Base-by-base conservation (phyloP, 1,140 invertebrate genomes). In the Drosophila sp. region DNA sequence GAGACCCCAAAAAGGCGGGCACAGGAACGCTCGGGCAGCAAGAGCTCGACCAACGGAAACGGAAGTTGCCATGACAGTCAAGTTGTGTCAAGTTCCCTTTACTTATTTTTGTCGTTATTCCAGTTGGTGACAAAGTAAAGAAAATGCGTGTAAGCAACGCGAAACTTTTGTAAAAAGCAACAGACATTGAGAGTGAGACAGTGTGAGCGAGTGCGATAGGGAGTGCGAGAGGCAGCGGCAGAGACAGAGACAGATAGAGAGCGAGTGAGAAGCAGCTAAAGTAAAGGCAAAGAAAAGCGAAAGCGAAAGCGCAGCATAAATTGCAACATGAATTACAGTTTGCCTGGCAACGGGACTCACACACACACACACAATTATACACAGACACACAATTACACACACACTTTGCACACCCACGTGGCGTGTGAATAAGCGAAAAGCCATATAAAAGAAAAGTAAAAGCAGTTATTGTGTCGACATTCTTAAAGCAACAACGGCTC, bases 321-420 rank as follows among this genome's bases (percentile, higher is more conserved):
- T 86, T 86, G 81, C 81, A 86, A 82, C 51, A 67, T 82, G 78
- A 86, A 86, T 82, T 72, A 87, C 81, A 86, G 76, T 78, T 82
- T 41, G 48, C 41, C 27, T 64, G 41, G 50, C 66, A 78, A 71
- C 53, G 13, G 54, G 8, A 51, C 36, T 16, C 27, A 29, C 36
- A 29, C 6, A 9, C 25, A 16, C n/a, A 25, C 18, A 36, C 40
- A n/a, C 25, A 14, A n/a, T 13, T 27, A 50, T 16, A 61, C 11
- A 38, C 11, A 29, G n/a, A 34, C 36, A 25, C 21, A 18, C 36
- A n/a, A n/a, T n/a, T n/a, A n/a, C n/a, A n/a, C n/a, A 43, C 29
- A n/a, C 25, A 48, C 21, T 48, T 48, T 1, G 34, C 7, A 27
- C 21, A 48, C 45, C 16, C 50, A 46, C 21, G 11, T 13, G 40